Percentiles rank a stretch among this genome's conserved stretches.
Conservation (phyloP, 1,140 invertebrate genomes). For the Apocrypta bakeri region DNA sequence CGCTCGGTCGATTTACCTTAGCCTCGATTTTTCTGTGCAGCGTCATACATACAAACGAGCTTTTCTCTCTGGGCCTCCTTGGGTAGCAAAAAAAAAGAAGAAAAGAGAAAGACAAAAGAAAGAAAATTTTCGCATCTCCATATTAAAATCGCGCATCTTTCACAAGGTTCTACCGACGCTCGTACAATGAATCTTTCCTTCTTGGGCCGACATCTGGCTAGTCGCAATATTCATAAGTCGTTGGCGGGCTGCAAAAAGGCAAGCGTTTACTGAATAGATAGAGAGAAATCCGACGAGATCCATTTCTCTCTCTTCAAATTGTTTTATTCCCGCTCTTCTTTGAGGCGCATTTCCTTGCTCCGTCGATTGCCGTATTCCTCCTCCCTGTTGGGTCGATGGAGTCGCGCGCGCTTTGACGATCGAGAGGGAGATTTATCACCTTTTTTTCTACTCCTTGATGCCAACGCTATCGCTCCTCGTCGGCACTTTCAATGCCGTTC, state of each 20-base stretch:
- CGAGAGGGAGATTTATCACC: constrained; percentile 16
- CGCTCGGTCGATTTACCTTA: no score
- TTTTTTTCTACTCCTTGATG: neutral
- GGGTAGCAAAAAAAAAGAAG: no score
- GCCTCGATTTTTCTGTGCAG: no score
- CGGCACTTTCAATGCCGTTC: constrained; percentile 16
- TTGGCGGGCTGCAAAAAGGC: neutral
- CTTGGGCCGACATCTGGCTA: neutral
- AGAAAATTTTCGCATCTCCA: neutral
- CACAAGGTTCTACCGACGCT: neutral
- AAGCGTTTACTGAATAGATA: neutral
- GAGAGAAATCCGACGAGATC: neutral
- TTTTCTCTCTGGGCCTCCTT: no score
- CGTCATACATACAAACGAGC: no score
- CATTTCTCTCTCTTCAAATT: neutral
- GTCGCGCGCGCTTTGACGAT: neutral
- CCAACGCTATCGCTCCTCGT: neutral
- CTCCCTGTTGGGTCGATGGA: neutral
- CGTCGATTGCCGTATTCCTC: neutral
- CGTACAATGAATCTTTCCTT: neutral
- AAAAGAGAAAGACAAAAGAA: neutral
- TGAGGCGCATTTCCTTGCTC: neutral
- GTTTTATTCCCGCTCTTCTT: neutral
- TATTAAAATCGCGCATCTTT: constrained; percentile 5
- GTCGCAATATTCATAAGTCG: neutral